A percentile compares a stretch with the other conserved stretches of the same genome.
phyloP scores from a whole-genome alignment of 2,888 invertebrate species.

The Trichopoda pennipes region DNA sequence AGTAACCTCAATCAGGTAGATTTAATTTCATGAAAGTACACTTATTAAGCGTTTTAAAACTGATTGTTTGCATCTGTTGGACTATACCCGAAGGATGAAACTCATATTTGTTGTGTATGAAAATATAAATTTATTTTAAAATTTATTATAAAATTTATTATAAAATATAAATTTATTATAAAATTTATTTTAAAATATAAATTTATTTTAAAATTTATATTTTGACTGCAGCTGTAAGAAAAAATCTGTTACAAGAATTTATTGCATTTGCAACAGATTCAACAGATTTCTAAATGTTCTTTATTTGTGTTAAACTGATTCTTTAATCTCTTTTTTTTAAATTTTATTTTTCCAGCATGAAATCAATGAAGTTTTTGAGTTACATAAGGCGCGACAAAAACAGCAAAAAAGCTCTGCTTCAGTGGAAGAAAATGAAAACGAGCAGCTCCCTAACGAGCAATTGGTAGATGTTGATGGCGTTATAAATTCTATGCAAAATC shows the following conservation, averaged over 20 bases:
- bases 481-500: constrained; percentile 60
- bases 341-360: constrained; percentile 75
- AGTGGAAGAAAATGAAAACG: constrained; percentile 27
- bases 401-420: constrained; percentile 39
- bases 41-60: too few relatives aligned
- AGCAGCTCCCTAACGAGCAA: constrained; percentile 37
- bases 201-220: too few relatives aligned
- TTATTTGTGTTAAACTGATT: constrained; percentile 48
- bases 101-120: too few relatives aligned
- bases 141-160: too few relatives aligned
- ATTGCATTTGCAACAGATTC: background rate
- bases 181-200: too few relatives aligned
- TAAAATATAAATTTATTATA: too few relatives aligned
- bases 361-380: constrained; percentile 81
- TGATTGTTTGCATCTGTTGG: too few relatives aligned
- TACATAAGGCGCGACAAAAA: constrained; percentile 76
- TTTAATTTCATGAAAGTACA: too few relatives aligned
- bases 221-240: too few relatives aligned
- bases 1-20: too few relatives aligned
- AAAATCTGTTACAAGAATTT: background rate
- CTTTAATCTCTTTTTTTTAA: constrained; percentile 61
- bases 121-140: too few relatives aligned
- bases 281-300: constrained; percentile 18
- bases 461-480: constrained; percentile 53
- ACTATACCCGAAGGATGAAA: too few relatives aligned